These are phyloP conservation scores for Drosophila multiciliata DNA, from an alignment of 2,888 invertebrate genomes.

Conservation along the genomic window DNA sequence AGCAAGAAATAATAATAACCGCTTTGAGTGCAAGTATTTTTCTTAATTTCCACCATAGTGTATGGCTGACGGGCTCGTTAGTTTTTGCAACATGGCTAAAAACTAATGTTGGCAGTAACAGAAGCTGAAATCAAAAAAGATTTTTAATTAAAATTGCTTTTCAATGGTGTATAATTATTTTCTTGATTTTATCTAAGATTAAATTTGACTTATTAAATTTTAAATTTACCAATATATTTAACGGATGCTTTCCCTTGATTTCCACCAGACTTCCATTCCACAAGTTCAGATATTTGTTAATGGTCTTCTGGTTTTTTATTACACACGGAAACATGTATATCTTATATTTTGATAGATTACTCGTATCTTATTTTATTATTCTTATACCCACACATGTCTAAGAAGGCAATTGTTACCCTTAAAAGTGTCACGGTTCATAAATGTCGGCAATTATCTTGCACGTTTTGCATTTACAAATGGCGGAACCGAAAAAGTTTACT, in stretches of 20 bases:
- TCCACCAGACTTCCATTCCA: neutral
- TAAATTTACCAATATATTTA: neutral
- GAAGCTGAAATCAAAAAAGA: conserved; percentile 12
- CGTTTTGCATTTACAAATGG: conserved; percentile 67
- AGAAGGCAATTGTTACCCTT: conserved; percentile 16
- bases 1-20: conserved; percentile 66
- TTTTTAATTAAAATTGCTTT: conserved; percentile 56
- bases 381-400: conserved; percentile 1
- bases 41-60: conserved; percentile 66
- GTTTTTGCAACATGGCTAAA: conserved; percentile 34
- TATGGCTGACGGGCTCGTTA: conserved; percentile 32
- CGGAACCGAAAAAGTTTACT: conserved; percentile 63
- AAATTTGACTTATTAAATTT: neutral
- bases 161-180: neutral
- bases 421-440: conserved; percentile 63
- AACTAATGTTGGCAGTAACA: conserved; percentile 19
- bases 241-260: neutral
- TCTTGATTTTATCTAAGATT: neutral
- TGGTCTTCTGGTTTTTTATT: neutral
- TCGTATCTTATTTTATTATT: neutral
- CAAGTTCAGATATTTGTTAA: neutral
- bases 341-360: neutral
- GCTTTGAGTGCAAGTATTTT: conserved; percentile 63
- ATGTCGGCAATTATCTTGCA: conserved; percentile 63
- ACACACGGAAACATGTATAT: too few relatives aligned